Base-by-base conservation (phyloP, 1,140 invertebrate species). In the Bombus breviceps region DNA sequence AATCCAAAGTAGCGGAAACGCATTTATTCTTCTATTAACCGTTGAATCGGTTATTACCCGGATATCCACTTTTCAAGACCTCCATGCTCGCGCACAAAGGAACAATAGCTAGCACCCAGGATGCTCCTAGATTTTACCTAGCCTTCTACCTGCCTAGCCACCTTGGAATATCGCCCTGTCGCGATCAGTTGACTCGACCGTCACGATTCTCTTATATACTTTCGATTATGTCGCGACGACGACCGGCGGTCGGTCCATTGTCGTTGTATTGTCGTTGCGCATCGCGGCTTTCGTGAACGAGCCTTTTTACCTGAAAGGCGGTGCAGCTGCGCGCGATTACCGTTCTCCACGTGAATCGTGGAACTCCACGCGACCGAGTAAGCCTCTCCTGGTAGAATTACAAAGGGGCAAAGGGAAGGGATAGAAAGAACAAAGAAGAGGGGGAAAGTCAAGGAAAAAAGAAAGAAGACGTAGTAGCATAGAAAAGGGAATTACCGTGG, bases 211-310 rank as follows among this genome's bases (percentile, higher is more conserved):
- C 71, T 37, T n/a, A 25, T 32, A 39, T 37, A 74, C 76, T 80
- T 85, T 81, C 81, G 76, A 76, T 76, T 53, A 59, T 34, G 15
- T 57, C 64, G 28, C 32, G 10, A 77, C 80, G 34, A 75, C 69
- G 82, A 83, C 79, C 59, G 68, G 53, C 80, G 3, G 28, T 12
- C 59, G 64, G 74, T 87, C 87, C n/a, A n/a, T n/a, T n/a, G 81
- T 53, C 28, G 39, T 73, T 39, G n/a, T 71, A 43, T 83, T 68
- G 66, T 76, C 64, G 47, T 75, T 32, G 59, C 86, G 62, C 43
- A 59, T 79, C 85, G 77, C 72, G 62, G 43, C 37, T 39, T 22
- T n/a, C 22, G 53, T 28, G 53, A 75, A 25, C 66, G 43, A 74
- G 72, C 41, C 25, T 13, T 74, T 47, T 72, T 28, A 66, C 37